These are phyloP conservation scores for Protosalanx chinensis DNA, from an alignment of 2,797 vertebrate species.

Conservation along the genomic window DNA sequence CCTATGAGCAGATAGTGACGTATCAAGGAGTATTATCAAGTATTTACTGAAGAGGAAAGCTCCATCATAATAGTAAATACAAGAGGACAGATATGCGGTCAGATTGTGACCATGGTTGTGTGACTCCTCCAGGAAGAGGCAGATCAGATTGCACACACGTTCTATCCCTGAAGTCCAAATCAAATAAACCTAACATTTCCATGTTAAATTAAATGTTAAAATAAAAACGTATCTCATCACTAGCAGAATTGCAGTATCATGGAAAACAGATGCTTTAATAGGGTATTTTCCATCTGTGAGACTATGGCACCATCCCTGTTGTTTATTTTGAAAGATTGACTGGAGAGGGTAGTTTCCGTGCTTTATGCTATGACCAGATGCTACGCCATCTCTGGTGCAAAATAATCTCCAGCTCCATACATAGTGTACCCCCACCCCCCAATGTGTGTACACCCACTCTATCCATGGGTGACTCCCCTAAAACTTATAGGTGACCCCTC, in stretches of 20 bases:
- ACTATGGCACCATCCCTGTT: not conserved
- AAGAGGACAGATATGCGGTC: not conserved
- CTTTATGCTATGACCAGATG: not conserved
- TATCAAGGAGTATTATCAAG: not conserved
- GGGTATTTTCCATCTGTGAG: not conserved
- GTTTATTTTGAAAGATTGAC: not conserved
- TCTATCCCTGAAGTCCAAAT: not conserved
- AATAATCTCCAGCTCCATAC: not conserved
- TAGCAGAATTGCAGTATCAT: not conserved
- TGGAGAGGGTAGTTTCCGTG: not conserved
- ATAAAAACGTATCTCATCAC: not conserved
- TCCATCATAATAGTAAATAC: not conserved
- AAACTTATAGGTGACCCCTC: not conserved
- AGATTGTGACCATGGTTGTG: not conserved
- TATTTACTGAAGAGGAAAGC: not conserved
- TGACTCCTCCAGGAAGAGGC: not conserved
- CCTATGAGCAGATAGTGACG: not conserved
- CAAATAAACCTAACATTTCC: not conserved
- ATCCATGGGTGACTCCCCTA: not conserved
- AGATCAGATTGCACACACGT: slow-evolving; percentile 1
- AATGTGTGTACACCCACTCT: not conserved
- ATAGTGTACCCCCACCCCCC: not conserved
- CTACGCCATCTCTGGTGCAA: not conserved
- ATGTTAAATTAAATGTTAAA: slow-evolving; percentile 9
- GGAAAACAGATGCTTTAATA: slow-evolving; percentile 3